Evolutionary conservation across 1,140 invertebrate genomes (phyloP).

Genomic region (Drepana arcuata): DNA sequence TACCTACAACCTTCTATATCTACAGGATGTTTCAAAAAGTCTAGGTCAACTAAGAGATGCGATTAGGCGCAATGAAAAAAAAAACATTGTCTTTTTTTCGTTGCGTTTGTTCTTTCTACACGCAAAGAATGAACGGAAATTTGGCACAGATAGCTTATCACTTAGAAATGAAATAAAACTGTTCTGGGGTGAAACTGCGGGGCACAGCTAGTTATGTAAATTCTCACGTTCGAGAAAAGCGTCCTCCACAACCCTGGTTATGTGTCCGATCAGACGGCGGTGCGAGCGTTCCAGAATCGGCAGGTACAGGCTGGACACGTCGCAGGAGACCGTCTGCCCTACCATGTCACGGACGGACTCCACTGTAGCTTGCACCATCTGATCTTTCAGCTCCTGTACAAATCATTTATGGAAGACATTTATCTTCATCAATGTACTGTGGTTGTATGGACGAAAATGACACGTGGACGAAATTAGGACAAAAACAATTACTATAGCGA

Average conservation of each 20-base stretch:
- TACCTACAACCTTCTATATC: no score
- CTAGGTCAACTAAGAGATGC: no score
- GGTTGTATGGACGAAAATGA: neutral
- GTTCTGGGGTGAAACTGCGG: no score
- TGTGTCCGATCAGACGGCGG: constrained; percentile 27
- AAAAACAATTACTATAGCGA: no score
- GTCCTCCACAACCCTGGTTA: constrained; percentile 23
- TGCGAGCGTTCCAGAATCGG: constrained; percentile 38
- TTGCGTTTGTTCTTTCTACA: no score
- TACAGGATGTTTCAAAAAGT: no score
- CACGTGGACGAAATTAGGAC: no score
- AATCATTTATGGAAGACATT: neutral
- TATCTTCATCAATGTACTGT: neutral
- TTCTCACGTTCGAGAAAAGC: constrained; percentile 37
- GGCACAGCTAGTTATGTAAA: neutral
- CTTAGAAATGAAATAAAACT: no score
- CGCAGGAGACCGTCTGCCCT: constrained; percentile 18
- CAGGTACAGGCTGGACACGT: constrained; percentile 28
- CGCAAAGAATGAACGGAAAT: no score
- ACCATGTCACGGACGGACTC: constrained; percentile 31
- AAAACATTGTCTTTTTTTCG: no score
- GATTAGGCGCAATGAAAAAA: no score
- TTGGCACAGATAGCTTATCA: no score
- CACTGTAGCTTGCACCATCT: constrained; percentile 28
- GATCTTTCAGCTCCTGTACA: constrained; percentile 38